Conservation (phyloP, 2,113 vertebrate genomes). For the Rhinolophus ferrumequinum region DNA sequence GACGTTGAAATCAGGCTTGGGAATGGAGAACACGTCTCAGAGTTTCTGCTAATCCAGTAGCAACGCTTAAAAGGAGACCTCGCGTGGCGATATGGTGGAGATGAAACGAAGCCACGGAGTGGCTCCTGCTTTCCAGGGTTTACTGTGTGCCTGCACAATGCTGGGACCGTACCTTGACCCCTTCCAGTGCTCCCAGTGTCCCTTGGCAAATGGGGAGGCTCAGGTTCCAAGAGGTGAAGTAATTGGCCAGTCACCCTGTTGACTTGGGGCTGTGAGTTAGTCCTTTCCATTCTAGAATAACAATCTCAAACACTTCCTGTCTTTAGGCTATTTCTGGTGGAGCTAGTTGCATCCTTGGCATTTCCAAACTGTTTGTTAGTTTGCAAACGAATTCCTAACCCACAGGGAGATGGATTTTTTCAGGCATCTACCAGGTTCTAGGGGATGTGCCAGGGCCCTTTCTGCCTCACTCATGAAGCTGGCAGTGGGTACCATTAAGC, state of each 20-base stretch:
- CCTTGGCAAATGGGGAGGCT: background rate
- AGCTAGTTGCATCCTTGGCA: background rate
- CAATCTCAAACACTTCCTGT: background rate
- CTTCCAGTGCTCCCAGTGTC: background rate
- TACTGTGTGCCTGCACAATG: rapidly evolving
- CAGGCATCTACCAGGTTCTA: background rate
- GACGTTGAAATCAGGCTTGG: background rate
- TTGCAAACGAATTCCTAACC: background rate
- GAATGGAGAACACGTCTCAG: background rate
- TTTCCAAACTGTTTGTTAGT: background rate
- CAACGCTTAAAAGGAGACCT: rapidly evolving
- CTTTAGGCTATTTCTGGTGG: background rate
- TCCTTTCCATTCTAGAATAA: background rate
- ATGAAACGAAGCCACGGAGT: rapidly evolving
- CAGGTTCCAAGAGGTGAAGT: background rate
- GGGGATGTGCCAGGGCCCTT: background rate
- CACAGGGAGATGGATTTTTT: background rate
- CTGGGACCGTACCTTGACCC: background rate
- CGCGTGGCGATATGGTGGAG: background rate
- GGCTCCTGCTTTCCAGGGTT: background rate
- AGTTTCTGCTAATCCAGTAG: background rate
- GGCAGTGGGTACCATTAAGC: background rate
- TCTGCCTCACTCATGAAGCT: background rate
- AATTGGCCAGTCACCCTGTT: background rate
- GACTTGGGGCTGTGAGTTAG: background rate